phyloP scores from a whole-genome alignment of 1,140 invertebrate genomes.

The Drosophila nigromelanica region DNA sequence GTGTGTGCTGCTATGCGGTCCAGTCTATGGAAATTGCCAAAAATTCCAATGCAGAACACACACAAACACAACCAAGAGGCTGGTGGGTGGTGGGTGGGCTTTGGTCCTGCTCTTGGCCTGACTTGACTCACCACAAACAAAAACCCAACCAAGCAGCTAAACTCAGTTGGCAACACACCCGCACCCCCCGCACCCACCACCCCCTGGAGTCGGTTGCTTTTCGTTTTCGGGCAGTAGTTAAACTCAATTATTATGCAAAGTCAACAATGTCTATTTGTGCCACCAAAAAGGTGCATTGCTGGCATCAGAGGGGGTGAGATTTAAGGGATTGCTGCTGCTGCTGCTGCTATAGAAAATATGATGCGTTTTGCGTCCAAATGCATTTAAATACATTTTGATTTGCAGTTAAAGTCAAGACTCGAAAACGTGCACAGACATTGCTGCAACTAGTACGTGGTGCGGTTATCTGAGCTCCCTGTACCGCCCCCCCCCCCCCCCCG shows the following conservation, averaged over 20 bases:
- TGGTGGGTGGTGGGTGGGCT: neutral
- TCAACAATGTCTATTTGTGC: constrained; percentile 80
- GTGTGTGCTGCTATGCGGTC: constrained; percentile 19
- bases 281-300: constrained; percentile 60
- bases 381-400: constrained; percentile 82
- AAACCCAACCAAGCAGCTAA: constrained; percentile 74
- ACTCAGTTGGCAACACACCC: constrained; percentile 39
- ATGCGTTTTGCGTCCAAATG: constrained; percentile 56
- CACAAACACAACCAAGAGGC: constrained; percentile 5
- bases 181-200: neutral
- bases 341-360: neutral
- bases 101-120: constrained; percentile 64
- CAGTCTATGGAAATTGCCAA: constrained; percentile 65
- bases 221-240: constrained; percentile 69
- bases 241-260: constrained; percentile 82
- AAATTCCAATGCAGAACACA: constrained; percentile 63
- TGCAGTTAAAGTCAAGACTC: constrained; percentile 74
- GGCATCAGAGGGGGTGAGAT: no score
- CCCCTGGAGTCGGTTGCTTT: constrained; percentile 22
- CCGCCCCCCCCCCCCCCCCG: no score
- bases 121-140: constrained; percentile 69
- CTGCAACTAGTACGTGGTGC: constrained; percentile 43
- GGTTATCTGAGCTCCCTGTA: constrained; percentile 27
- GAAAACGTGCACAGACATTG: constrained; percentile 53
- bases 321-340: no score